Base-by-base conservation (phyloP, 2,113 vertebrate genomes). In the Phrynocephalus versicolor region DNA sequence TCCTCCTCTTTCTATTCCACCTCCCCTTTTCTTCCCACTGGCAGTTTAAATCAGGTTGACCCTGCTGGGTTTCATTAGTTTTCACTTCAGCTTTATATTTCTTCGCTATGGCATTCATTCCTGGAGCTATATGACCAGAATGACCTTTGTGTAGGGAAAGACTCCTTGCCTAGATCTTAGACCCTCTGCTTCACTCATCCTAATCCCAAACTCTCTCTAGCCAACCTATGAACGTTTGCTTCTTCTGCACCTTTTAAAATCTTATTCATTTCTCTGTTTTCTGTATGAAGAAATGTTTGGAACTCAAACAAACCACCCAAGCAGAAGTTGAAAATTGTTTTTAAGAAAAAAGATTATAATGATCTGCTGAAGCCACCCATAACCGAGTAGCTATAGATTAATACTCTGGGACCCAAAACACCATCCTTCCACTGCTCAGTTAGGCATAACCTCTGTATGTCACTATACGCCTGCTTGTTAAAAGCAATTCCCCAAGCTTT, bases 21-120 rank as follows among this genome's bases (percentile, higher is more conserved):
- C 33, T 35, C 15, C 69, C 35, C 33, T 70, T 25, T 30, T 65
- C n/a, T 2, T 27, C 55, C 41, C 77, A 0, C 0, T n/a, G 19
- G 80, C 0, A 0, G 30, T 79, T 81, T 39, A 62, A 84, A 79
- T 8, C 84, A 69, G 91, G 18, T 79, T 73, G 18, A 4, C 65
- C 88, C 90, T 72, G 55, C 55, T 72, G 76, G 37, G 67, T 45
- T 85, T 72, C 76, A 73, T 80, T 80, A 72, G 69, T 72, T 85
- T 62, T 60, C 23, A 85, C 79, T 62, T 60, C 23, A 85, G 55
- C 37, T 3, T 35, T 25, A 35, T 67, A 79, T 79, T 79, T 85
- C 57, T 79, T 62, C 33, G 55, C n/a, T 41, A 18, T 75, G 79
- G 88, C 84, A 88, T 87, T 85, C 37, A 41, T 91, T 87, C 89